Evolutionary conservation across 2,113 vertebrate genomes (phyloP).

Genomic region (Martes martes): DNA sequence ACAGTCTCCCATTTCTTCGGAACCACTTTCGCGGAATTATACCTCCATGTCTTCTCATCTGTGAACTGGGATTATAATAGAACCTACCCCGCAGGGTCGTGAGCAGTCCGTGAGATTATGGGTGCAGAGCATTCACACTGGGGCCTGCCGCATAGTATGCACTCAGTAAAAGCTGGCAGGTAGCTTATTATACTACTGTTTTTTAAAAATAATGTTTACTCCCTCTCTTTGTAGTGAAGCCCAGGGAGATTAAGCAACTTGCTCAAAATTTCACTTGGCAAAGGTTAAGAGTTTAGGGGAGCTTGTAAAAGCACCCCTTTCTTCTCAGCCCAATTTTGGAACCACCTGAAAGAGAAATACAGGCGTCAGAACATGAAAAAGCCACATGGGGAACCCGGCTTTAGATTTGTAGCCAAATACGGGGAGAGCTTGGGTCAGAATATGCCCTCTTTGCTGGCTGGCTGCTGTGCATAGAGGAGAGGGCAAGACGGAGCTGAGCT

Average conservation of each 20-base stretch:
- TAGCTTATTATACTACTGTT: not conserved
- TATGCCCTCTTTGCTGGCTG: not conserved
- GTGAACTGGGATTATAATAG: not conserved
- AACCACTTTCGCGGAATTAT: not conserved
- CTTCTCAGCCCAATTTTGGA: not conserved
- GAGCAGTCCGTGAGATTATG: not conserved
- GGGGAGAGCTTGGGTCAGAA: not conserved
- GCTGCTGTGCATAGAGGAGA: not conserved
- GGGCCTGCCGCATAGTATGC: not conserved
- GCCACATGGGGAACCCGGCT: not conserved
- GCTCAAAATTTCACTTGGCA: constrained; percentile 15
- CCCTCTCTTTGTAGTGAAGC: not conserved
- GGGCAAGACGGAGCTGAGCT: accelerated
- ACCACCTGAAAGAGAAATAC: not conserved
- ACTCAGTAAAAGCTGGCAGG: not conserved
- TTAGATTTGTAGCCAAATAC: not conserved
- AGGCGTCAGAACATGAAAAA: not conserved
- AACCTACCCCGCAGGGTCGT: too few relatives aligned
- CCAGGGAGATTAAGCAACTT: not conserved
- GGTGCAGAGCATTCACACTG: accelerated
- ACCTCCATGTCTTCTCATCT: not conserved
- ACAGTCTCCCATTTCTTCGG: not conserved
- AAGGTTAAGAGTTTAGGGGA: not conserved
- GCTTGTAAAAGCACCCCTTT: not conserved
- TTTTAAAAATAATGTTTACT: not conserved